phyloP scores from a whole-genome alignment of 2,888 invertebrate species.

The Heliconius ismenius region DNA sequence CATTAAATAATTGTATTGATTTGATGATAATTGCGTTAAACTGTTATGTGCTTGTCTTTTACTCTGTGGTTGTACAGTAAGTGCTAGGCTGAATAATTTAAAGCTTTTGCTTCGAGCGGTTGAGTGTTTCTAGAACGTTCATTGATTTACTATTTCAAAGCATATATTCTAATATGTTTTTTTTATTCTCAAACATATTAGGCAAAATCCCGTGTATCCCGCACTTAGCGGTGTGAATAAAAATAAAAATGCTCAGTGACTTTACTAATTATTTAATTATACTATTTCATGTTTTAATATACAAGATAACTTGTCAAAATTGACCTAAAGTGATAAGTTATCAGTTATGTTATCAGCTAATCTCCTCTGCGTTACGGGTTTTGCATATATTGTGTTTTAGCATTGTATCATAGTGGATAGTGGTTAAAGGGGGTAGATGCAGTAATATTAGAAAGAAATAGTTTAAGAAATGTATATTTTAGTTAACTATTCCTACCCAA shows the following conservation, averaged over 20 bases:
- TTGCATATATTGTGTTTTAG: not conserved
- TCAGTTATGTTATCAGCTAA: conserved; percentile 10
- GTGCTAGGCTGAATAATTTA: conserved; percentile 17
- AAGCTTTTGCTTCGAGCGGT: conserved; percentile 1
- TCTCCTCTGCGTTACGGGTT: not conserved
- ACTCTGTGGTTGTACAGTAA: not conserved
- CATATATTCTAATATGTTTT: not conserved
- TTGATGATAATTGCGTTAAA: not conserved
- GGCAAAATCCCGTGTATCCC: no score
- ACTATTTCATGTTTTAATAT: not conserved
- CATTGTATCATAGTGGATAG: not conserved
- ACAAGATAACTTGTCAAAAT: conserved; percentile 2
- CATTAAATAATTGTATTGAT: not conserved
- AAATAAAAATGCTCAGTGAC: not conserved
- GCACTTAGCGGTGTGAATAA: not conserved
- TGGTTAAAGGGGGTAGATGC: not conserved
- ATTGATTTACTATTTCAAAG: not conserved
- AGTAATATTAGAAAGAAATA: not conserved
- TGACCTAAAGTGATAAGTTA: conserved; percentile 17
- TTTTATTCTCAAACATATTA: no score
- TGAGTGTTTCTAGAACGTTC: not conserved
- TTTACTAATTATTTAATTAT: not conserved
- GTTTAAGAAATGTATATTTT: not conserved
- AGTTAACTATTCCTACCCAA: no score
- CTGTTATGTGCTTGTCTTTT: not conserved